Evolutionary conservation across 2,888 invertebrate genomes (phyloP).

Genomic region (Alitta virens): DNA sequence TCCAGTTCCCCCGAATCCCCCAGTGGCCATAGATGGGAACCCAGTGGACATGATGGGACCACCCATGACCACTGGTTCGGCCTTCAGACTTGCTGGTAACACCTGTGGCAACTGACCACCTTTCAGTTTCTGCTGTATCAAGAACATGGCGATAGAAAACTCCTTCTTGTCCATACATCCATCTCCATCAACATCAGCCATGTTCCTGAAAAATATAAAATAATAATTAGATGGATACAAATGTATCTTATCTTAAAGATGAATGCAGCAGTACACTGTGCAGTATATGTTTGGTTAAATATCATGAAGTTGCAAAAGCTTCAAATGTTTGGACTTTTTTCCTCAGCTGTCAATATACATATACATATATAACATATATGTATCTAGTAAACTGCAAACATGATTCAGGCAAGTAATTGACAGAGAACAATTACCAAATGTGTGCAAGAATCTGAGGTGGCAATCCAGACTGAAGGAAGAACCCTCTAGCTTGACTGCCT

Average conservation of each 20-base stretch:
- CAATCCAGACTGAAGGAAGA: slow-evolving; percentile 56
- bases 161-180: slow-evolving; percentile 57
- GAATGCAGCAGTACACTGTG: too few relatives aligned
- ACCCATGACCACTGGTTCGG: slow-evolving; percentile 44
- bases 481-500: slow-evolving; percentile 55
- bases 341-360: not conserved
- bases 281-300: too few relatives aligned
- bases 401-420: too few relatives aligned
- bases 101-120: slow-evolving; percentile 86
- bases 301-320: too few relatives aligned
- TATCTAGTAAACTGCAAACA: too few relatives aligned
- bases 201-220: slow-evolving; percentile 36
- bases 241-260: not conserved
- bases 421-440: slow-evolving; percentile 57
- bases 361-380: too few relatives aligned
- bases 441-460: slow-evolving; percentile 51
- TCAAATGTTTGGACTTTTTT: not conserved
- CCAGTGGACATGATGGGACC: slow-evolving; percentile 27
- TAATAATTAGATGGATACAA: not conserved
- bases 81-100: slow-evolving; percentile 69
- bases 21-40: not conserved
- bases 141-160: slow-evolving; percentile 57
- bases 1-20: not conserved
- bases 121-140: slow-evolving; percentile 74
- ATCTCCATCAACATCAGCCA: slow-evolving; percentile 57